Percentiles rank a stretch among this genome's conserved stretches.
phyloP scores from a whole-genome alignment of 2,797 vertebrate species.

The Chaenodraco wilsoni region DNA sequence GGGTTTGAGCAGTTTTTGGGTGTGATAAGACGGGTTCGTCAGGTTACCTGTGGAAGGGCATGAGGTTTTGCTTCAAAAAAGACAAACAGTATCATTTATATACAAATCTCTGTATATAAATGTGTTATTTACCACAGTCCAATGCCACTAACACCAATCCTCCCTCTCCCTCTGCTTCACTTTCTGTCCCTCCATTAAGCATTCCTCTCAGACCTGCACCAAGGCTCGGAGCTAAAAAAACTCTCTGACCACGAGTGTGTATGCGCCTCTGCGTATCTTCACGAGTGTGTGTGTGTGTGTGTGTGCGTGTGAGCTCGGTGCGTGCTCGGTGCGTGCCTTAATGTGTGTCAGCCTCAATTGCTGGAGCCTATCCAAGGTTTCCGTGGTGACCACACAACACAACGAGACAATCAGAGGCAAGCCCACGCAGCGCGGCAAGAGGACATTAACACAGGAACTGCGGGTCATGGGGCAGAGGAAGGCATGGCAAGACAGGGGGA shows the following conservation, averaged over 20 bases:
- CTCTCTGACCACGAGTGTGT: constrained; percentile 64
- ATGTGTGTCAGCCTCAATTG: constrained; percentile 85
- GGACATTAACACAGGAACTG: constrained; percentile 86
- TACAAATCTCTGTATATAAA: constrained; percentile 4
- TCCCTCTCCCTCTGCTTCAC: constrained; percentile 47
- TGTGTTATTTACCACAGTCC: constrained; percentile 19
- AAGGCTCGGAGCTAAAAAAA: constrained; percentile 77
- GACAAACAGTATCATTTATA: background rate
- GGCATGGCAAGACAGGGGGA: constrained; percentile 64
- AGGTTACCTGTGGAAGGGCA: constrained; percentile 33
- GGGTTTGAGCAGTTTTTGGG: constrained; percentile 39
- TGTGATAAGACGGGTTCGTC: constrained; percentile 67
- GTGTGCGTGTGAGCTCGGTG: constrained; percentile 61
- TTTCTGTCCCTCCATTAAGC: constrained; percentile 76
- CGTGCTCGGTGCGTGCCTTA: constrained; percentile 75
- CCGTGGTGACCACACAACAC: constrained; percentile 90
- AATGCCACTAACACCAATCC: constrained; percentile 21
- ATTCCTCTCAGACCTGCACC: constrained; percentile 79
- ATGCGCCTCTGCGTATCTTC: constrained; percentile 28
- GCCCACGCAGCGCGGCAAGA: constrained; percentile 87
- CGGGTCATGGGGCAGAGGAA: constrained; percentile 80
- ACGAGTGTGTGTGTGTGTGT: constrained; percentile 30
- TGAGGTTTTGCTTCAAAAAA: constrained; percentile 7
- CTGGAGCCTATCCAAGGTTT: constrained; percentile 89
- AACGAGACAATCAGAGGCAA: constrained; percentile 88